Base-by-base conservation (phyloP, 1,140 invertebrate species). In the Centruroides vittatus region DNA sequence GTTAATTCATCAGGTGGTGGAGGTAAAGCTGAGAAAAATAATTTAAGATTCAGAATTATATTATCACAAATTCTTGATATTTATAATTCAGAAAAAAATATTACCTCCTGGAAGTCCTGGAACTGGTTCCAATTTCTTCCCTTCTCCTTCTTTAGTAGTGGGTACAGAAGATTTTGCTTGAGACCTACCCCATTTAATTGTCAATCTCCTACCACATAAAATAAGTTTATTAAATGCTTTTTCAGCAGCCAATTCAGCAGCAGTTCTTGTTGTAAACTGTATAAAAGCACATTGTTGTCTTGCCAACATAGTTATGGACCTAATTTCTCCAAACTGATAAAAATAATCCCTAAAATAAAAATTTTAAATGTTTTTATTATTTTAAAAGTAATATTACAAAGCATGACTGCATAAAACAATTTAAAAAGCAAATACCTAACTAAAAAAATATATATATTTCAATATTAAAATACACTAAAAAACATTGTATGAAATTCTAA, bases 241-340 rank as follows among this genome's bases (percentile, higher is more conserved):
- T 70, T 99, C 94, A 4, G 93, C 93, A 10, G 95, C 95, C 62
- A 85, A 74, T 75, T 99, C 96, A 0, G 96, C 91, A 1, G 92
- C 84, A 55, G 79, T 77, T 61, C 97, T 78, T 46, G 85, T 86
- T 0, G 93, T 97, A 72, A 93, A 99, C 71, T 98, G 93, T 5
- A 99, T 87, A 74, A 99, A 99, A 0, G 93, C 94, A 79, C 95
- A 99, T 68, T 96, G 93, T 68, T 98, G 93, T 66, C 92, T 84
- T 0, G 83, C 82, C 3, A 98, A 88, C 66, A 98, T 78, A 51
- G 91, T 94, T 3, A 99, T 80, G 3, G 86, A 88, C 35, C 96
- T 81, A 58, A 99, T 96, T 76, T 99, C 96, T n/a, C 96, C 96
- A 78, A 90, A 99, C 73, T 99, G 95, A 77, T 99, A 99, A 72